phyloP scores from a whole-genome alignment of 2,113 vertebrate genomes.

The Aplodontia rufa region DNA sequence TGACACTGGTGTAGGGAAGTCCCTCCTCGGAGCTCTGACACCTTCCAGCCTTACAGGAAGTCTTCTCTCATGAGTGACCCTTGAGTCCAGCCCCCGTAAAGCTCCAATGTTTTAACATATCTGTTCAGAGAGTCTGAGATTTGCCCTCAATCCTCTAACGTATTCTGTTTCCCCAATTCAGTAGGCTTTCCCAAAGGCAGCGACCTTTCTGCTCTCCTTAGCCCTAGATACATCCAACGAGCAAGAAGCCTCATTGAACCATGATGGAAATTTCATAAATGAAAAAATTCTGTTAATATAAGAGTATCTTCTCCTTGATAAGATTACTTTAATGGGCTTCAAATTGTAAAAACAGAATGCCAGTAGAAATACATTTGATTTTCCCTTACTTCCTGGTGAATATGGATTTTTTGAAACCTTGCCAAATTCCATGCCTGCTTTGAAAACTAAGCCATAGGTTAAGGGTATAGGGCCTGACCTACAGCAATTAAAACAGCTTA shows the following conservation, averaged over 20 bases:
- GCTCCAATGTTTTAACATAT: fast-evolving
- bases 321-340: not conserved
- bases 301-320: not conserved
- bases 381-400: not conserved
- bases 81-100: not conserved
- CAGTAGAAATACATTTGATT: not conserved
- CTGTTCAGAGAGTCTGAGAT: not conserved
- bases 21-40: not conserved
- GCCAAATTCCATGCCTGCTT: not conserved
- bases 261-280: not conserved
- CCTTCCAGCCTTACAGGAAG: not conserved
- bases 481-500: slow-evolving; percentile 1
- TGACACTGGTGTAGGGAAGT: fast-evolving
- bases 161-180: too few species aligned
- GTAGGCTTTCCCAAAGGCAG: not conserved
- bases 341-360: not conserved
- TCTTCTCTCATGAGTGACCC: not conserved
- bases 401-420: not conserved
- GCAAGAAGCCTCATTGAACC: not conserved
- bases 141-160: fast-evolving
- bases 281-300: not conserved
- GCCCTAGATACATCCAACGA: too few species aligned
- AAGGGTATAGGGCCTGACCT: not conserved
- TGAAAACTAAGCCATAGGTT: not conserved
- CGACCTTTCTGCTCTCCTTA: not conserved